A percentile compares a stretch with the other conserved stretches of the same genome.
These are phyloP conservation scores for Agonopterix subpropinquella DNA, from an alignment of 2,888 invertebrate genomes.

Conservation along the genomic window DNA sequence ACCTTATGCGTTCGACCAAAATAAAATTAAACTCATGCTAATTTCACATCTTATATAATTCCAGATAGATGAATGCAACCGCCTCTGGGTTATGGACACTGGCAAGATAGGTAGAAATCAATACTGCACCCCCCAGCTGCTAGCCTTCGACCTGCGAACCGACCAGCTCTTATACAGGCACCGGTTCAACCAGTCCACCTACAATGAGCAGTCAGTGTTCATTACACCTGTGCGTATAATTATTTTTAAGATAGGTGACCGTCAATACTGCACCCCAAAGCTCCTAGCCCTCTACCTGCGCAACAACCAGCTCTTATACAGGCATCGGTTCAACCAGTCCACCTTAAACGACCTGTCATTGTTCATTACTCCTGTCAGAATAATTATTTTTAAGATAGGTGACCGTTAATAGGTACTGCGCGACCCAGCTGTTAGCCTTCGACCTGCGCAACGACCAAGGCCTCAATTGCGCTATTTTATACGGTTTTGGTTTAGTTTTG, in stretches of 20 bases:
- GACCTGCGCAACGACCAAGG: constrained; percentile 78
- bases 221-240: constrained; percentile 73
- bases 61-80: constrained; percentile 81
- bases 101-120: constrained; percentile 78
- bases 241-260: constrained; percentile 51
- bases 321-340: constrained; percentile 73
- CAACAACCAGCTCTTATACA: constrained; percentile 73
- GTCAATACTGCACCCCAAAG: constrained; percentile 81
- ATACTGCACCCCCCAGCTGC: constrained; percentile 82
- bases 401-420: constrained; percentile 17
- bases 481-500: no score
- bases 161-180: constrained; percentile 76
- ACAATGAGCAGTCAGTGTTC: constrained; percentile 69
- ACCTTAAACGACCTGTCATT: constrained; percentile 69
- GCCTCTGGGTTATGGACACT: constrained; percentile 84
- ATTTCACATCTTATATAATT: constrained; percentile 19
- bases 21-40: no score
- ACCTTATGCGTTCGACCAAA: no score
- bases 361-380: constrained; percentile 76
- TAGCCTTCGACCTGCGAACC: constrained; percentile 81
- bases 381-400: neutral
- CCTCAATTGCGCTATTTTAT: no score
- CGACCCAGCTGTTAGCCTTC: constrained; percentile 82
- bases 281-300: constrained; percentile 82
- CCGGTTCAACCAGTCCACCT: constrained; percentile 67